Percentiles rank a stretch among this genome's conserved stretches.
Evolutionary conservation across 2,888 invertebrate species (phyloP).

Genomic region (Crioceris asparagi): DNA sequence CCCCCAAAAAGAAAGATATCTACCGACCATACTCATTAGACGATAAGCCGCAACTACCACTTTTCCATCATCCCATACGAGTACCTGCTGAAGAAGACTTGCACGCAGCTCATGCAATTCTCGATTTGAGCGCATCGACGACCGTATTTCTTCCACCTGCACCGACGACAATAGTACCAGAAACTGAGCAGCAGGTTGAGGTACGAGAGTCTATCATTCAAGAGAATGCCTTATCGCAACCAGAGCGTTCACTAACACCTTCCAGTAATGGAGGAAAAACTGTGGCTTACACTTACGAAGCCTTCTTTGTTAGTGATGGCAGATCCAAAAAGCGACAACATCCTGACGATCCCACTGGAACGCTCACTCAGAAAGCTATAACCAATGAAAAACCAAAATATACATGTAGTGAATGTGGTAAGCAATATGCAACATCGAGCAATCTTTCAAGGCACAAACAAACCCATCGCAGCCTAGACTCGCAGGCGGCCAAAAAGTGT

Average conservation of each 20-base stretch:
- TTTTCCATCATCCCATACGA: conserved; percentile 41
- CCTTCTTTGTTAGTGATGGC: conserved; percentile 84
- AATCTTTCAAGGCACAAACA: conserved; percentile 85
- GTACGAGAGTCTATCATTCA: not conserved
- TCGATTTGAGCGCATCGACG: conserved; percentile 80
- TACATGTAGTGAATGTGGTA: conserved; percentile 81
- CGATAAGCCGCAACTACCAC: conserved; percentile 44
- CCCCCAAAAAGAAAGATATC: conserved; percentile 85
- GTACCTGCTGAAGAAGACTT: conserved; percentile 71
- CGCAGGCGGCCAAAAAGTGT: conserved; percentile 87
- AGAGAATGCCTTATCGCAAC: too few relatives aligned
- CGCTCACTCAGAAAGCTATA: conserved; percentile 21
- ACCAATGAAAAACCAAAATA: conserved; percentile 42
- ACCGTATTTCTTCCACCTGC: conserved; percentile 57
- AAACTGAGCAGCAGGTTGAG: too few relatives aligned
- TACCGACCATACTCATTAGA: conserved; percentile 79
- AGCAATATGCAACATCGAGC: conserved; percentile 81
- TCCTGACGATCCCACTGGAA: conserved; percentile 22
- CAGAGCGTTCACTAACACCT: conserved; percentile 9
- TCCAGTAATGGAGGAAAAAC: conserved; percentile 49
- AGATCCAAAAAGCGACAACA: conserved; percentile 52
- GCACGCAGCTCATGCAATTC: conserved; percentile 79
- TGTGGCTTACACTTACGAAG: conserved; percentile 81
- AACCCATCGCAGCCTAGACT: conserved; percentile 86
- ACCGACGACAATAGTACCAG: conserved; percentile 23